phyloP scores from a whole-genome alignment of 2,888 invertebrate species.

The Aspidiotus destructor region DNA sequence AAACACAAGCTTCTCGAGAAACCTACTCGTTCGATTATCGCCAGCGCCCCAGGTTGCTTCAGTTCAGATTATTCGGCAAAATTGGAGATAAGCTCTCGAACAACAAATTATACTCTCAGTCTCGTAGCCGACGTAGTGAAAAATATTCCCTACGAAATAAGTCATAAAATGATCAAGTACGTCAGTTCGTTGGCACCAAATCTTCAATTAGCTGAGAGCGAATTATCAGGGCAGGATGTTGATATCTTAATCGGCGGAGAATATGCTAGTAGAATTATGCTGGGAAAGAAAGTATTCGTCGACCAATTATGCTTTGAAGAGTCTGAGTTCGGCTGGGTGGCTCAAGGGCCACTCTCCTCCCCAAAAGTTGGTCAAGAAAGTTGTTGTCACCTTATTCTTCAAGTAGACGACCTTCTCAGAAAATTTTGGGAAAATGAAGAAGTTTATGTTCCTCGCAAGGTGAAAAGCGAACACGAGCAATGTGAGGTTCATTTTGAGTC shows the following conservation, averaged over 20 bases:
- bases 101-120: neutral
- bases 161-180: no score
- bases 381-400: neutral
- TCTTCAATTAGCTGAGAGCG: neutral
- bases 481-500: neutral
- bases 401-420: no score
- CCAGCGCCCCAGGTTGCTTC: no score
- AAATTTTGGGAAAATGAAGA: no score
- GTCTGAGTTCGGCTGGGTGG: constrained; percentile 5
- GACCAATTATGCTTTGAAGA: neutral
- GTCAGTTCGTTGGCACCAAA: no score
- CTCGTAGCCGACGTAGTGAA: neutral
- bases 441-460: no score
- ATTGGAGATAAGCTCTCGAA: neutral
- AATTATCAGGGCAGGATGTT: neutral
- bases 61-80: neutral
- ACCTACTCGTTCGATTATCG: no score
- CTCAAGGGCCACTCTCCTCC: neutral
- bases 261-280: neutral
- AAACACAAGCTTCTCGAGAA: no score
- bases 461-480: no score
- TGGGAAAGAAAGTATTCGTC: neutral
- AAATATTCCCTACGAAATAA: constrained; percentile 6
- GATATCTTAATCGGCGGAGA: no score
- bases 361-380: neutral